Evolutionary conservation across 1,140 invertebrate genomes (phyloP), one percentile per base, ranked within the genome.

Genomic region (Lordiphosa mommai): DNA sequence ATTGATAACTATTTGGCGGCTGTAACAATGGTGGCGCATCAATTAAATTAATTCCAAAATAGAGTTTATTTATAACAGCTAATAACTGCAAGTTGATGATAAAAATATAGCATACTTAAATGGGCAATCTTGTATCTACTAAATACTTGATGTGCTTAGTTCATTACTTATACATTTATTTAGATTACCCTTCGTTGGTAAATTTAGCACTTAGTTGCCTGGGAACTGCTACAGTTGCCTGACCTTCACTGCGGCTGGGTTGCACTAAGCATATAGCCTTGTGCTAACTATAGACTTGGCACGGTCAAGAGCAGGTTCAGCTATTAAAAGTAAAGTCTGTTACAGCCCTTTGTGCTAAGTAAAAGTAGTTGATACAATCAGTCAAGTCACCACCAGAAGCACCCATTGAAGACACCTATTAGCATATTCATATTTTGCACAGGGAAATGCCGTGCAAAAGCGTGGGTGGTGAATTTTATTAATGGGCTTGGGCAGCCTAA

Each of bases 71-170:
- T n/a, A n/a, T n/a, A n/a, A n/a, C n/a, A n/a, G n/a, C n/a, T n/a
- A n/a, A n/a, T n/a, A n/a, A n/a, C n/a, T n/a, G n/a, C n/a, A n/a
- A n/a, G n/a, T n/a, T n/a, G n/a, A n/a, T n/a, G n/a, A n/a, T n/a
- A n/a, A n/a, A n/a, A n/a, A 13, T 40, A 4, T 38, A 38, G 38
- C 38, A 27, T 41, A 41, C 38, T 41, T 41, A 41, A 23, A 8
- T 12, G 17, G 38, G 20, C 14, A 1, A 27, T 27, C 23, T 27
- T 27, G 23, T 27, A 7, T 23, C 5, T 29, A 43, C 40, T 29
- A 27, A 13, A 13, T 8, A 27, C 10, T 29, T 5, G 8, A 29
- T 12, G 27, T 43, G 7, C 23, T 29, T 5, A 10, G 13, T 27
- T 27, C 13, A 43, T 12, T 43, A 40, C 20, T 40, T 40, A 40